Evolutionary conservation across 2,888 invertebrate genomes (phyloP).

Genomic region (Trimorus sp.): DNA sequence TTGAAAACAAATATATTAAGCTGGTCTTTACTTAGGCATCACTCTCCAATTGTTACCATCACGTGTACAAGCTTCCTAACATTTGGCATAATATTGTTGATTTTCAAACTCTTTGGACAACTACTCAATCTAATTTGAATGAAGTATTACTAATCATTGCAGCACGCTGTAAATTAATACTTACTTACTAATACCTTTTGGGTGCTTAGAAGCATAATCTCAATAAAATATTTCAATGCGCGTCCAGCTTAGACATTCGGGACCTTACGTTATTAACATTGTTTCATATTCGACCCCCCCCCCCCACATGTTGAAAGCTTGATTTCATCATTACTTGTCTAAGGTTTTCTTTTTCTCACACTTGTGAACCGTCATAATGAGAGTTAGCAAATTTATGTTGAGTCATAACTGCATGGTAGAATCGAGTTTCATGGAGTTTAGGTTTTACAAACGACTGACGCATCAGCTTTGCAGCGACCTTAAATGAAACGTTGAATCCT

Average conservation of each 20-base stretch:
- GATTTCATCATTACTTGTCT: conserved; percentile 57
- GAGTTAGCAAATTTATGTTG: conserved; percentile 28
- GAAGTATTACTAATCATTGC: conserved; percentile 51
- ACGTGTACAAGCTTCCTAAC: not conserved
- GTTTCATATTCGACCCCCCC: conserved; percentile 38
- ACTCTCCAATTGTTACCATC: too few relatives aligned
- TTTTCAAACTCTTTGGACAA: conserved; percentile 54
- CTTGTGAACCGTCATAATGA: conserved; percentile 45
- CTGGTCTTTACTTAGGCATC: not conserved
- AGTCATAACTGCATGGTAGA: conserved; percentile 62
- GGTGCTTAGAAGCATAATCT: conserved; percentile 60
- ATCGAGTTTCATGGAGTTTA: conserved; percentile 13
- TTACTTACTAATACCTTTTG: conserved; percentile 62
- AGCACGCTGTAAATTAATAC: conserved; percentile 62
- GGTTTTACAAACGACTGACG: conserved; percentile 15
- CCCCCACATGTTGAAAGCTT: conserved; percentile 53
- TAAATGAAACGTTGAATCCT: too few relatives aligned
- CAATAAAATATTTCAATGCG: conserved; percentile 69
- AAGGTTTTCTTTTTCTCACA: conserved; percentile 56
- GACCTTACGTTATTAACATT: conserved; percentile 60
- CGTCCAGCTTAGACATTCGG: conserved; percentile 68
- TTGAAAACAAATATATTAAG: conserved; percentile 45
- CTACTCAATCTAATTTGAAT: conserved; percentile 41
- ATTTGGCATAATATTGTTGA: conserved; percentile 35
- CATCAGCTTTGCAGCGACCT: conserved; percentile 35